Percentiles rank a stretch among this genome's conserved stretches.
Evolutionary conservation across 2,113 vertebrate genomes (phyloP).

Genomic region (Suricata suricatta): DNA sequence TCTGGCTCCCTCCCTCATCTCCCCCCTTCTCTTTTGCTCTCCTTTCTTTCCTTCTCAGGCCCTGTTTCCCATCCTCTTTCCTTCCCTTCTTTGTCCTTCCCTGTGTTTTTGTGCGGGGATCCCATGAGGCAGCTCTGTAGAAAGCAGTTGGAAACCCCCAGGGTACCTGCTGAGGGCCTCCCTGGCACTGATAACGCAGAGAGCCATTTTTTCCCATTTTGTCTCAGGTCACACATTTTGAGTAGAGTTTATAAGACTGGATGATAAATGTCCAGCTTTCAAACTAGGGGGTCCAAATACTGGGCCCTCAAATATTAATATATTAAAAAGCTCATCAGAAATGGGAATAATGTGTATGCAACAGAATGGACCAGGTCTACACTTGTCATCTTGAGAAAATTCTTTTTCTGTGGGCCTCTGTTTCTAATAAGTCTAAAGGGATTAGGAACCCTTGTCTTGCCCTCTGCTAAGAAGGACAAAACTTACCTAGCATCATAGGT

Average conservation of each 20-base stretch:
- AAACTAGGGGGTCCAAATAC: background rate
- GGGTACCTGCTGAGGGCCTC: background rate
- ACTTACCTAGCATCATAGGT: background rate
- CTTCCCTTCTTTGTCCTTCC: background rate
- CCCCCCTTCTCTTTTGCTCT: background rate
- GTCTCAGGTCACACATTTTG: background rate
- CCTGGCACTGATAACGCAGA: fast-evolving
- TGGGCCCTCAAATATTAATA: background rate
- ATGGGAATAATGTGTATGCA: background rate
- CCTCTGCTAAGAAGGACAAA: background rate
- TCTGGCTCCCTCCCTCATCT: background rate
- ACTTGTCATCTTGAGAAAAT: background rate
- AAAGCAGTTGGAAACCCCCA: background rate
- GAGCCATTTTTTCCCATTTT: background rate
- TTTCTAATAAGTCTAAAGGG: background rate
- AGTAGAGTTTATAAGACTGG: background rate
- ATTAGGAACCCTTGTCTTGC: background rate
- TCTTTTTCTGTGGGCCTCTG: background rate
- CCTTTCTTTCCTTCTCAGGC: background rate
- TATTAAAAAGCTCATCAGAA: background rate
- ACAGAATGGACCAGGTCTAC: background rate
- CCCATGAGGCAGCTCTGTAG: background rate
- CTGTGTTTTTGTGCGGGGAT: background rate
- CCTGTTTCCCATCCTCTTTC: background rate
- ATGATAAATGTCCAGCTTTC: background rate